Conservation (phyloP, 2,888 invertebrate genomes). For the Drosophila yooni region DNA sequence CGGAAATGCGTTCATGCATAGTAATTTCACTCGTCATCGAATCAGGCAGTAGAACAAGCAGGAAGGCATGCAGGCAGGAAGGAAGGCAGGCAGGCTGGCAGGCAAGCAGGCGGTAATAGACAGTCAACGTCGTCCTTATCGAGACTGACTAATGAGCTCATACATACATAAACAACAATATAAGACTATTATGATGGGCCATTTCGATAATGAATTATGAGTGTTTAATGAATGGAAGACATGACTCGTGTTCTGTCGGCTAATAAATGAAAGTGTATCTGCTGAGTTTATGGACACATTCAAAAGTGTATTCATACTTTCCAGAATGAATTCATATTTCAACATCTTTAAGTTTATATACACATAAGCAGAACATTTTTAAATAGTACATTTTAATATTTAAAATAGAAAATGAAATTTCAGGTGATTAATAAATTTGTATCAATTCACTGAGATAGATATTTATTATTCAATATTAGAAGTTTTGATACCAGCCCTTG, state of each 20-base stretch:
- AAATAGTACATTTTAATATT: not conserved
- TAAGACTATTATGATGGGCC: slow-evolving; percentile 36
- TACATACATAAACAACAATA: slow-evolving; percentile 20
- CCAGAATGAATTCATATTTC: not conserved
- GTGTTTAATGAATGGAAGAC: slow-evolving; percentile 24
- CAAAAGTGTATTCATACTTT: not conserved
- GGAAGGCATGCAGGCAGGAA: not conserved
- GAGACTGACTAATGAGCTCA: slow-evolving; percentile 34
- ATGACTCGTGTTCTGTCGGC: not conserved
- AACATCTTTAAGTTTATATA: not conserved
- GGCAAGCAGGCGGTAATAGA: slow-evolving; percentile 1
- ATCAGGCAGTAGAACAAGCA: slow-evolving; percentile 7
- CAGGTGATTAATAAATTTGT: not conserved
- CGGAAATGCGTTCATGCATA: slow-evolving; percentile 75
- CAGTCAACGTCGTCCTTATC: slow-evolving; percentile 21
- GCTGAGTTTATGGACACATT: not conserved
- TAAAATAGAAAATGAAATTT: not conserved
- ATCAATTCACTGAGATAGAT: not conserved
- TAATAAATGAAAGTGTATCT: not conserved
- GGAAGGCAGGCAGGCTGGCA: not conserved
- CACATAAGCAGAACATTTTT: not conserved
- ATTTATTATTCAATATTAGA: not conserved
- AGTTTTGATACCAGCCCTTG: not conserved
- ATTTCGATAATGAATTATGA: slow-evolving; percentile 32
- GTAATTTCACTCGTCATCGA: slow-evolving; percentile 49